Conservation (phyloP, 2,797 vertebrate species). For the Bovichtus variegatus region DNA sequence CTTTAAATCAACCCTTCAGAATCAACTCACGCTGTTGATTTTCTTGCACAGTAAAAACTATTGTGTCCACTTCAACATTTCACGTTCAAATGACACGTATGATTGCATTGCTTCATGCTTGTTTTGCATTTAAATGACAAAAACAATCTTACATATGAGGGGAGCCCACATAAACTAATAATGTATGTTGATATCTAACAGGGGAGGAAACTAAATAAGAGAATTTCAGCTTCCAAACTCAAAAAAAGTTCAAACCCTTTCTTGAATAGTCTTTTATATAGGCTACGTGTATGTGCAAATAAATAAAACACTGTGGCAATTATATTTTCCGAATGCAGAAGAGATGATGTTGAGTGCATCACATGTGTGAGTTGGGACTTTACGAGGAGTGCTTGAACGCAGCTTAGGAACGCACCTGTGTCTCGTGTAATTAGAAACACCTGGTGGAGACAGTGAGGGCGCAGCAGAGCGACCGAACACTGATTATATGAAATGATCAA, state of each 20-base stretch:
- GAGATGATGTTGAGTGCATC: background rate
- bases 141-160: background rate
- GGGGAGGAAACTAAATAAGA: no score
- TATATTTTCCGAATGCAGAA: background rate
- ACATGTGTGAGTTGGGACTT: fast-evolving
- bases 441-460: background rate
- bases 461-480: no score
- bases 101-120: background rate
- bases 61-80: background rate
- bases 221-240: no score
- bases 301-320: background rate
- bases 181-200: no score
- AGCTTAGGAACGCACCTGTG: background rate
- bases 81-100: background rate
- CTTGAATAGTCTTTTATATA: no score
- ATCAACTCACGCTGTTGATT: background rate
- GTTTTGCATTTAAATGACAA: background rate
- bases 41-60: background rate
- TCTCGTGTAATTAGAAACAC: background rate
- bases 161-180: background rate
- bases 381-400: background rate
- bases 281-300: no score
- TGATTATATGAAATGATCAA: background rate
- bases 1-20: background rate
- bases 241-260: no score